A percentile compares a stretch with the other conserved stretches of the same genome.
phyloP scores from a whole-genome alignment of 1,140 invertebrate species.

The Lordiphosa collinella region DNA sequence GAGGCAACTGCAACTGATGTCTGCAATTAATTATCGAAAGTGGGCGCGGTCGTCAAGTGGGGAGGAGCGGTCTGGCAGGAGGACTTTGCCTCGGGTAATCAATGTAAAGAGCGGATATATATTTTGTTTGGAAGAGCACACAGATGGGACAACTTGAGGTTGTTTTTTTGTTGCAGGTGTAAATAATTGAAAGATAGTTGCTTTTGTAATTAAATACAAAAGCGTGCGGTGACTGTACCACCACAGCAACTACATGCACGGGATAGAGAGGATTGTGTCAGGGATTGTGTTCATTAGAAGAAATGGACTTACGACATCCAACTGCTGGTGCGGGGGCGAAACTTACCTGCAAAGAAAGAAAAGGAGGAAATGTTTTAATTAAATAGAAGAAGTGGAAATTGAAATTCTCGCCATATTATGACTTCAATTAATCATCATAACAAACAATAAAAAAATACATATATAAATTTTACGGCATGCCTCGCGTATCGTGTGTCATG shows the following conservation, averaged over 20 bases:
- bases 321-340: constrained; percentile 20
- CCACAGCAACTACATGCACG: no score
- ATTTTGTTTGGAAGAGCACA: constrained; percentile 67
- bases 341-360: constrained; percentile 59
- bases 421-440: constrained; percentile 74
- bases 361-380: constrained; percentile 58
- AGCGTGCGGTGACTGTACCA: constrained; percentile 31
- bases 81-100: constrained; percentile 55
- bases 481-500: constrained; percentile 68
- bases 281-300: constrained; percentile 64
- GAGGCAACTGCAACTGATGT: constrained; percentile 75
- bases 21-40: constrained; percentile 79
- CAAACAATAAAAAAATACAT: constrained; percentile 62
- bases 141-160: constrained; percentile 13
- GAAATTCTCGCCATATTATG: constrained; percentile 63
- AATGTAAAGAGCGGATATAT: constrained; percentile 78
- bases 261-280: not conserved
- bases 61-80: constrained; percentile 37
- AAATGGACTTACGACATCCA: constrained; percentile 51
- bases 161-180: constrained; percentile 57
- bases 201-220: constrained; percentile 76
- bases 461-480: constrained; percentile 54
- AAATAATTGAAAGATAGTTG: constrained; percentile 79
- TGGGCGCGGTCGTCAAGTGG: constrained; percentile 78
- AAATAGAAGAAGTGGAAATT: constrained; percentile 49